These are phyloP conservation scores for Rhynchopsitta pachyrhyncha DNA, from an alignment of 2,113 vertebrate genomes.

Conservation along the genomic window DNA sequence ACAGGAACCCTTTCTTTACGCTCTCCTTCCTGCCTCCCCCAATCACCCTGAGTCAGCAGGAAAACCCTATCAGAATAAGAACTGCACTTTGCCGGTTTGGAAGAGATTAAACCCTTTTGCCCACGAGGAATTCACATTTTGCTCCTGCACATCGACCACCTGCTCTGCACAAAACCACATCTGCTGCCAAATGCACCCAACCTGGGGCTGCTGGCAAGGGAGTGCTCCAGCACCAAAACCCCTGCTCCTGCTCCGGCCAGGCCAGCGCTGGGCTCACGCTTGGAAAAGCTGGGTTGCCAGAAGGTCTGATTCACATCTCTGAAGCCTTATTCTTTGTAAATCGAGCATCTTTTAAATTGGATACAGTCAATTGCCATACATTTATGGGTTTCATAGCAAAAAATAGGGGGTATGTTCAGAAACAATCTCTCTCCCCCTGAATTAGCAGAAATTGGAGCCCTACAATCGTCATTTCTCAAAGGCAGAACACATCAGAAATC, in stretches of 20 bases:
- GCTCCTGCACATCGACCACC: neutral
- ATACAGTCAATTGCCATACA: neutral
- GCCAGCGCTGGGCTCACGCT: neutral
- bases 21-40: neutral
- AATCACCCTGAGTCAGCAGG: neutral
- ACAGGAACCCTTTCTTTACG: neutral
- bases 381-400: neutral
- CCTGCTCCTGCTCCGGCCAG: fast-evolving
- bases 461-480: neutral
- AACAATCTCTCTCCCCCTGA: neutral
- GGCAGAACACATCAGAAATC: neutral
- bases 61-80: neutral
- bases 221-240: fast-evolving
- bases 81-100: fast-evolving
- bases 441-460: neutral
- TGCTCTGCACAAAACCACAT: neutral
- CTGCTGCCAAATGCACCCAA: neutral
- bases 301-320: neutral
- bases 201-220: neutral
- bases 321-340: neutral
- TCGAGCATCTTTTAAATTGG: neutral
- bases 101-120: neutral
- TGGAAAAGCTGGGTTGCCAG: neutral
- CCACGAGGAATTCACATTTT: neutral
- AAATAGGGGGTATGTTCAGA: neutral